A percentile compares a stretch with the other conserved stretches of the same genome.
These are phyloP conservation scores for Elaphurus davidianus DNA, from an alignment of 2,113 vertebrate genomes.

Conservation along the genomic window DNA sequence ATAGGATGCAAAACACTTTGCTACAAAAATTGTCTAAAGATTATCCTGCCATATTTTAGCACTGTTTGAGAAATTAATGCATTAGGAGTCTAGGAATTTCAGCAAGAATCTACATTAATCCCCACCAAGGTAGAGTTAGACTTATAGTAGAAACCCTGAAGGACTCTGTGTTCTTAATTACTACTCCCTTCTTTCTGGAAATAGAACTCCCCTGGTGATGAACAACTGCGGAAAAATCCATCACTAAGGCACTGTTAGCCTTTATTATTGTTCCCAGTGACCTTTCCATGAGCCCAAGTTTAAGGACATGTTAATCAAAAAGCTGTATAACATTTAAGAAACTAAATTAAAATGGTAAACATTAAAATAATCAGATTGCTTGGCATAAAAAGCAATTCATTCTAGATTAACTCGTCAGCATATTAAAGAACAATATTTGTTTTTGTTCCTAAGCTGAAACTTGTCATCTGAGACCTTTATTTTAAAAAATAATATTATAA, in stretches of 20 bases:
- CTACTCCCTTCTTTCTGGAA: conserved; percentile 2
- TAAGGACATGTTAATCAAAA: conserved; percentile 32
- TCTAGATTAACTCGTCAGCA: not conserved
- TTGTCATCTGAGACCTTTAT: not conserved
- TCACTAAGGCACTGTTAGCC: conserved; percentile 49
- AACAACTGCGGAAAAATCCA: conserved; percentile 44
- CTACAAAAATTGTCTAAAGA: not conserved
- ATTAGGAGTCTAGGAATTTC: conserved; percentile 17
- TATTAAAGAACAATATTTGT: not conserved
- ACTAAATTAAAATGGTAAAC: conserved; percentile 23
- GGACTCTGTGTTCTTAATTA: conserved; percentile 47
- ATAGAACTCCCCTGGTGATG: conserved; percentile 16
- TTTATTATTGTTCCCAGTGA: conserved; percentile 22
- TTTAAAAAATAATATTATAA: not conserved
- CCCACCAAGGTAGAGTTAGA: not conserved
- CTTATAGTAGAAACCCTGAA: conserved; percentile 13
- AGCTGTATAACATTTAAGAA: not conserved
- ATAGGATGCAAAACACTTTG: not conserved
- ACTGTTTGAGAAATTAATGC: not conserved
- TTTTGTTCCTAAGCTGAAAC: not conserved
- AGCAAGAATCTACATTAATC: conserved; percentile 22
- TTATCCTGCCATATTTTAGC: conserved; percentile 31
- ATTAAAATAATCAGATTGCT: not conserved
- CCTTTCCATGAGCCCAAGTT: not conserved
- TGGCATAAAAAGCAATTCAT: not conserved